These are phyloP conservation scores for Darevskia nairensis DNA, from an alignment of 2,797 vertebrate species.

Conservation along the genomic window DNA sequence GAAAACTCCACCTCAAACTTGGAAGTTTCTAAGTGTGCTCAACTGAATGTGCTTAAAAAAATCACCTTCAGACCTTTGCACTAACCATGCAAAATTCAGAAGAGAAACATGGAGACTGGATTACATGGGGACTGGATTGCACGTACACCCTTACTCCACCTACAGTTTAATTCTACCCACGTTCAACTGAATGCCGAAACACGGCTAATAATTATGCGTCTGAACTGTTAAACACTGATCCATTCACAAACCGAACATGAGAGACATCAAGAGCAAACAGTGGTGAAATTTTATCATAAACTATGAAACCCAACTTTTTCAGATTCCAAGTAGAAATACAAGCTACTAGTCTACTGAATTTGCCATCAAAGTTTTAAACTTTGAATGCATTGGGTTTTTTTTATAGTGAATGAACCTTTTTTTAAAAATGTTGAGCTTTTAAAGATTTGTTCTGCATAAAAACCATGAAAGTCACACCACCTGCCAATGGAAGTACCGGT, in stretches of 20 bases:
- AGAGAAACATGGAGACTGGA: too few relatives aligned
- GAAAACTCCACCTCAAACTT: too few relatives aligned
- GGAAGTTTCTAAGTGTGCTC: too few relatives aligned
- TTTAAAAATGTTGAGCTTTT: background rate
- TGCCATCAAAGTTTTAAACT: background rate
- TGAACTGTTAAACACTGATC: background rate
- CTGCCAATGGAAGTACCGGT: conserved; percentile 7
- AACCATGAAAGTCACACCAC: background rate
- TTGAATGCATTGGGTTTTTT: fast-evolving
- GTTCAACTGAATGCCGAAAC: background rate
- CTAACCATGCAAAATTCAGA: too few relatives aligned
- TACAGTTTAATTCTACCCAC: too few relatives aligned
- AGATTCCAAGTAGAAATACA: background rate
- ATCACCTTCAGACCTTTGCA: too few relatives aligned
- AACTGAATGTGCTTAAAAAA: too few relatives aligned
- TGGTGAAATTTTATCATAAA: background rate
- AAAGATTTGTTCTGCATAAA: background rate
- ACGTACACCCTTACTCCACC: too few relatives aligned
- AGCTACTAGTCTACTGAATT: background rate
- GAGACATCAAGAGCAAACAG: background rate
- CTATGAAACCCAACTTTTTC: background rate
- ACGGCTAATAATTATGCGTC: background rate
- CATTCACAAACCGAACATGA: too few relatives aligned
- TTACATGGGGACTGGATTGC: too few relatives aligned
- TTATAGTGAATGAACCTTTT: background rate